Conservation (phyloP, 2,888 invertebrate genomes). For the Theretra japonica region DNA sequence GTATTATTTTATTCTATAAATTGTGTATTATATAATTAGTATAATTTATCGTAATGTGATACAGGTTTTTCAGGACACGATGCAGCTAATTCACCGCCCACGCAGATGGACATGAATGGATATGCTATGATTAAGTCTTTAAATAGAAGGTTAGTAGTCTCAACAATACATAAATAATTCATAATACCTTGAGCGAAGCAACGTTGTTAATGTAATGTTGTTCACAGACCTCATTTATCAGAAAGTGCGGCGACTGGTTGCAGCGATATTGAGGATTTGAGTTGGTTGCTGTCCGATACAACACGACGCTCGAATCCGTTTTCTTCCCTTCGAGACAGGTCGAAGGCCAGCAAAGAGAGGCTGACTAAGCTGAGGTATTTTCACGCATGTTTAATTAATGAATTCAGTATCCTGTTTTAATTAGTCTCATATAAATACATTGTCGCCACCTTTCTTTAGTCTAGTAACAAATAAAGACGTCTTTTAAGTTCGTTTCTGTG, state of each 20-base stretch:
- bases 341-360: conserved; percentile 69
- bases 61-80: conserved; percentile 82
- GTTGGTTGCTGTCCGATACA: conserved; percentile 88
- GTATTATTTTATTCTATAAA: too few relatives aligned
- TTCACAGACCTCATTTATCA: conserved; percentile 85
- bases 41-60: too few relatives aligned
- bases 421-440: too few relatives aligned
- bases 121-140: conserved; percentile 89
- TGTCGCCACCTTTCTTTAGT: too few relatives aligned
- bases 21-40: too few relatives aligned
- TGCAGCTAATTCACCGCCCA: conserved; percentile 85
- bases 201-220: not conserved
- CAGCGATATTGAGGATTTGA: conserved; percentile 85
- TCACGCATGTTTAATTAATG: not conserved
- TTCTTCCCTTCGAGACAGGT: conserved; percentile 84
- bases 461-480: too few relatives aligned
- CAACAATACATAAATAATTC: not conserved
- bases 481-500: too few relatives aligned
- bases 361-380: conserved; percentile 72
- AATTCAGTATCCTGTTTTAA: not conserved
- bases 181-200: conserved; percentile 18
- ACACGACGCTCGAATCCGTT: conserved; percentile 87
- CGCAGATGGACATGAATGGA: conserved; percentile 90
- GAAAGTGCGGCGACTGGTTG: conserved; percentile 86
- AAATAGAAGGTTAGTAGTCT: conserved; percentile 81